phyloP scores from a whole-genome alignment of 2,113 vertebrate species.

The Mormyrus iriodes region DNA sequence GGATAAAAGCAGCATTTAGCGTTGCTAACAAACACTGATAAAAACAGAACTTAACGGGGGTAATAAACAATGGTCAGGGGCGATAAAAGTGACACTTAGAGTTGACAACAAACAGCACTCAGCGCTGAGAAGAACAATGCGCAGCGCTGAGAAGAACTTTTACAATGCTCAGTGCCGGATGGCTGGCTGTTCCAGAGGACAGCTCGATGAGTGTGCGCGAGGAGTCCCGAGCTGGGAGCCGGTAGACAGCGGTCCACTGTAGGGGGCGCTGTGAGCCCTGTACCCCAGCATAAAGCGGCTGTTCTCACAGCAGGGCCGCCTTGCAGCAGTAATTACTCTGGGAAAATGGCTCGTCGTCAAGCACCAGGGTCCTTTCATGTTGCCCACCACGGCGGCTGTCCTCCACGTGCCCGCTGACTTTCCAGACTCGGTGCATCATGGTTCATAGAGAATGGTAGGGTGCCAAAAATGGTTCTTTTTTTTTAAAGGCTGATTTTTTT shows the following conservation, averaged over 20 bases:
- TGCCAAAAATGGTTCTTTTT: slow-evolving; percentile 25
- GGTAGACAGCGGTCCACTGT: neutral
- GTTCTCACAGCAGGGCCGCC: slow-evolving; percentile 26
- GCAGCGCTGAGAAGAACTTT: neutral
- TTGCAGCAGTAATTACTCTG: slow-evolving; percentile 47
- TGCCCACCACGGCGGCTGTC: neutral
- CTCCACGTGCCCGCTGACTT: slow-evolving; percentile 16
- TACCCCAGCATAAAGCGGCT: slow-evolving; percentile 9
- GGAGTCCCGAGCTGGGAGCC: neutral
- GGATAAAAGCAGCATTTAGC: neutral
- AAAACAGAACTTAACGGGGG: no score
- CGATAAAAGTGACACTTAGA: neutral
- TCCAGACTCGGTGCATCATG: slow-evolving; percentile 44
- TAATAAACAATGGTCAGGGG: no score
- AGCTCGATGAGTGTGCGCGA: neutral
- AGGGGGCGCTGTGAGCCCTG: slow-evolving; percentile 23
- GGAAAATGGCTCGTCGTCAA: slow-evolving; percentile 50
- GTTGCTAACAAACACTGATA: neutral
- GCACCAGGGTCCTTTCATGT: slow-evolving; percentile 44
- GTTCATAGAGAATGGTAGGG: slow-evolving; percentile 39
- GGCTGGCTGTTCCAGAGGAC: neutral
- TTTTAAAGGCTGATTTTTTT: slow-evolving; percentile 17
- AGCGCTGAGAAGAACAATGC: neutral
- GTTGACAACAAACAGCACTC: neutral
- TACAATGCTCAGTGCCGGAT: neutral